Base-by-base conservation (phyloP, 2,113 vertebrate genomes). In the Myotis brandtii region DNA sequence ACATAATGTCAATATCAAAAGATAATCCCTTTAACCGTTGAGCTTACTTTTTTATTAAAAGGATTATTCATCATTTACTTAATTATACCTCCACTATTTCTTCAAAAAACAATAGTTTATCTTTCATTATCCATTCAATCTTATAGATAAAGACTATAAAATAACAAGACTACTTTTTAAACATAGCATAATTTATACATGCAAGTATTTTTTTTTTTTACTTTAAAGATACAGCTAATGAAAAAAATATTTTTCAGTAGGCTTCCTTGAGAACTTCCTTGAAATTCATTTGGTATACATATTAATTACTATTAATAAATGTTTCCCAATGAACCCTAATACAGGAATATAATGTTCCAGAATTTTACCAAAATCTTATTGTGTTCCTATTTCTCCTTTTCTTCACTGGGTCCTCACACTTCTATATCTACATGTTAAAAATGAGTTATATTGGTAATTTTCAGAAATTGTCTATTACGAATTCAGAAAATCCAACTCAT, bases 91-190 rank as follows among this genome's bases (percentile, higher is more conserved):
- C 67, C 14, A 72, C 6, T 37, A 59, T 82, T 91, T 95, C 72
- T 85, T 50, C n/a, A 43, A 32, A 64, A 48, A 32, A 95, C 54
- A 72, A 14, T 46, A 86, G 34, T 66, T 56, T 81, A 90, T 66
- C 40, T 86, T 77, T 79, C 30, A 82, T 82, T 91, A 85, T 52
- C 25, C 50, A 85, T 64, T 88, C 20, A 66, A 64, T 80, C 70
- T 56, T 91, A n/a, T 3, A 94, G 37, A 37, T 59, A 66, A 72
- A 52, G 76, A 94, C 27, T 73, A 86, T 66, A 94, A 86, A 91
- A 77, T 86, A 87, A 70, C 17, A 85, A 89, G 46, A 94, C 16
- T 50, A 59, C 34, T 52, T 86, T 94, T 93, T 43, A 90, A 95
- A 70, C 5, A 64, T 69, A 37, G 64, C 37, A 72, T 14, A 86